phyloP scores from a whole-genome alignment of 2,888 invertebrate species.

The Masnerella sp. region DNA sequence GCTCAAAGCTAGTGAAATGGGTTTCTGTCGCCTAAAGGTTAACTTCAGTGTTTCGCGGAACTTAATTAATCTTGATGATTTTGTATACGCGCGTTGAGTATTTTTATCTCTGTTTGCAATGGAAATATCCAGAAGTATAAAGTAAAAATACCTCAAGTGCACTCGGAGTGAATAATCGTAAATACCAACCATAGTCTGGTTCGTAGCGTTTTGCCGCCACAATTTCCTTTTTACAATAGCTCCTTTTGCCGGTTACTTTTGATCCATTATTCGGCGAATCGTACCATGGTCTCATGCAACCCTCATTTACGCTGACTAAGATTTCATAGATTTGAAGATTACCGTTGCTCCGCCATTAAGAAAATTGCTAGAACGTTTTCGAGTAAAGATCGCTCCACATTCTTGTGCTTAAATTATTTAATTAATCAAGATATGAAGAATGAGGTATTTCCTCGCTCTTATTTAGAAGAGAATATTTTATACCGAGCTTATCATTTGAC shows the following conservation, averaged over 20 bases:
- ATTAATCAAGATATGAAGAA: no score
- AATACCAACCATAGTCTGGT: slow-evolving; percentile 49
- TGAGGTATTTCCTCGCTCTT: no score
- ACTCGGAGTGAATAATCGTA: slow-evolving; percentile 49
- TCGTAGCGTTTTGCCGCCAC: slow-evolving; percentile 50
- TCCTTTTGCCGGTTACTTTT: slow-evolving; percentile 51
- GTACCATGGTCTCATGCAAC: slow-evolving; percentile 28
- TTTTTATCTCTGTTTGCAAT: slow-evolving; percentile 38
- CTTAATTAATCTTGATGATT: no score
- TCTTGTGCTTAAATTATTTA: slow-evolving; percentile 1
- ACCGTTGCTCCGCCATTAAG: slow-evolving; percentile 35
- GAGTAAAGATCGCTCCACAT: background rate
- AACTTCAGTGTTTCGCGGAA: no score
- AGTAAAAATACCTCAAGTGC: slow-evolving; percentile 35
- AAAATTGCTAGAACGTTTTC: slow-evolving; percentile 24
- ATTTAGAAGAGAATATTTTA: no score
- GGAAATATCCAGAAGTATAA: slow-evolving; percentile 44
- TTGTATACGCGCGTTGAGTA: no score
- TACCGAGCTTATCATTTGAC: no score
- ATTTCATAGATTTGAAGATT: slow-evolving; percentile 51
- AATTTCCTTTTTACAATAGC: slow-evolving; percentile 52
- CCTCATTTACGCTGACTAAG: slow-evolving; percentile 50
- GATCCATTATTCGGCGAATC: slow-evolving; percentile 52
- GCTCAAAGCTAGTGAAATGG: no score
- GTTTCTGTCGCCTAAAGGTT: no score